Conservation (phyloP, 2,888 invertebrate genomes). For the Cremastobaeus sp. region DNA sequence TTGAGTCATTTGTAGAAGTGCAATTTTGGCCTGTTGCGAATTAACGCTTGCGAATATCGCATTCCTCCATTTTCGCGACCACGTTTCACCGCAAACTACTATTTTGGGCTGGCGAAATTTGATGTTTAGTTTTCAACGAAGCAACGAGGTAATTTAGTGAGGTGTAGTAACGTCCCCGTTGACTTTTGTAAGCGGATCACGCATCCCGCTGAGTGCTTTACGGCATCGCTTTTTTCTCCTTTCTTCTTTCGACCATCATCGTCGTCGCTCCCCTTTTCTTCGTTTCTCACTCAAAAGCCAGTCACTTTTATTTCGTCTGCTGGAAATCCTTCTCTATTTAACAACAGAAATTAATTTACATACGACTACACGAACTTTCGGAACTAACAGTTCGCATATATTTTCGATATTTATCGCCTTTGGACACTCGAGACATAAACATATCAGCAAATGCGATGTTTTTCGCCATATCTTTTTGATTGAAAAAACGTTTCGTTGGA, state of each 20-base stretch:
- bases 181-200: slow-evolving; percentile 77
- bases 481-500: not conserved
- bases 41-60: slow-evolving; percentile 21
- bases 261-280: slow-evolving; percentile 43
- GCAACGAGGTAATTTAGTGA: slow-evolving; percentile 67
- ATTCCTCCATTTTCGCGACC: not conserved
- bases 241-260: slow-evolving; percentile 49
- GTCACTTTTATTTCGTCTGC: slow-evolving; percentile 49
- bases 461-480: too few relatives aligned
- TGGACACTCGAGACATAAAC: too few relatives aligned
- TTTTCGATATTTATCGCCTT: too few relatives aligned
- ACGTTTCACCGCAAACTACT: not conserved
- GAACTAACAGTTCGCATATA: too few relatives aligned
- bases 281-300: slow-evolving; percentile 31
- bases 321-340: slow-evolving; percentile 1
- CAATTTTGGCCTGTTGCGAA: not conserved
- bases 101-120: slow-evolving; percentile 17
- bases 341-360: not conserved
- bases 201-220: slow-evolving; percentile 77
- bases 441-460: too few relatives aligned
- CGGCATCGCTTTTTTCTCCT: slow-evolving; percentile 73
- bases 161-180: slow-evolving; percentile 63
- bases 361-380: not conserved
- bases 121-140: slow-evolving; percentile 53
- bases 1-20: too few relatives aligned